These are phyloP conservation scores for Ophiothrix spiculata DNA, from an alignment of 35 echinoderm and acorn worm genomes.

Conservation along the genomic window DNA sequence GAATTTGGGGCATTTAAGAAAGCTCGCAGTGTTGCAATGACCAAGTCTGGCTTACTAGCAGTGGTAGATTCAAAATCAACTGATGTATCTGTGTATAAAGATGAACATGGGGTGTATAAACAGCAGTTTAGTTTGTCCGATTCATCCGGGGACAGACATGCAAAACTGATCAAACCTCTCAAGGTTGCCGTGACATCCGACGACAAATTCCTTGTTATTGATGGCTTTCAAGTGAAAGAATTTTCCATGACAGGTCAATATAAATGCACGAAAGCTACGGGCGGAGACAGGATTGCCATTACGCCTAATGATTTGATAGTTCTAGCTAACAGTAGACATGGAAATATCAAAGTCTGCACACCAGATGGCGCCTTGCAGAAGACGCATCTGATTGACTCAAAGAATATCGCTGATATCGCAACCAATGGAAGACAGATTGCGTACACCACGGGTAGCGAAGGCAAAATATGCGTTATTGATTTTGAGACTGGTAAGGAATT, in stretches of 20 bases:
- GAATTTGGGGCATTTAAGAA: background rate
- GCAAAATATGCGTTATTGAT: background rate
- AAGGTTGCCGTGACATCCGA: background rate
- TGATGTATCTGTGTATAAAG: background rate
- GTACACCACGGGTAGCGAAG: background rate
- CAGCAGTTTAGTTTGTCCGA: background rate
- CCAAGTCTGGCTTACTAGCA: background rate
- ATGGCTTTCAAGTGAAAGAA: background rate
- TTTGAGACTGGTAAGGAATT: background rate
- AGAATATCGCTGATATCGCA: background rate
- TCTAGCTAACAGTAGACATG: background rate
- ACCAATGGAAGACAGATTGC: background rate
- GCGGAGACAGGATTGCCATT: background rate
- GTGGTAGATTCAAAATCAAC: background rate
- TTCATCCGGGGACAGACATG: background rate
- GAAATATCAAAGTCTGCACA: background rate
- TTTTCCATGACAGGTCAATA: background rate
- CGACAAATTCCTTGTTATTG: background rate
- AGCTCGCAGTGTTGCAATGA: background rate
- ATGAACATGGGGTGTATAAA: background rate
- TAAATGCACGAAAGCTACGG: background rate
- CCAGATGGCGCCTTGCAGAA: background rate
- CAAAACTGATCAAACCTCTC: background rate
- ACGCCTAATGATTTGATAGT: background rate
- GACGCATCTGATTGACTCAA: background rate